These are phyloP conservation scores for Brachionus rubens DNA, from an alignment of 1,140 invertebrate genomes.

Conservation along the genomic window DNA sequence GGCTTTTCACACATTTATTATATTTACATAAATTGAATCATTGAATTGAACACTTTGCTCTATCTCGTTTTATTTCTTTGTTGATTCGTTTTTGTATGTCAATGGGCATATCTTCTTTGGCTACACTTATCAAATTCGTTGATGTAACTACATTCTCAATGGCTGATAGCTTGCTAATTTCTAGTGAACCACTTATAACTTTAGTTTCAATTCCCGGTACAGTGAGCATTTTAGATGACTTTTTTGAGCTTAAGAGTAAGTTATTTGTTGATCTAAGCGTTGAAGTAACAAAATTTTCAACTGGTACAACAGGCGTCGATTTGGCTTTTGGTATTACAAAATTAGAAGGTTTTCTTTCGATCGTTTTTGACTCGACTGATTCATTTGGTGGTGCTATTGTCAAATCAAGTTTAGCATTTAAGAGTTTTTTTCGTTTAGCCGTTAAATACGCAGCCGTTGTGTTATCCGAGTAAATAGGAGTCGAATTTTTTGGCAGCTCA, in stretches of 20 bases:
- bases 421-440: neutral
- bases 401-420: slow-evolving; percentile 34
- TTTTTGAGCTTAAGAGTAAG: neutral
- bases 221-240: neutral
- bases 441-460: neutral
- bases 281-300: slow-evolving; percentile 31
- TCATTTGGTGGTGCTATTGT: slow-evolving; percentile 7
- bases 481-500: slow-evolving; percentile 33
- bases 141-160: slow-evolving; percentile 36
- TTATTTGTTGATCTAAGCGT: slow-evolving; percentile 34
- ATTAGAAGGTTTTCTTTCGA: neutral
- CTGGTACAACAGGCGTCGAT: neutral
- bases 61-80: slow-evolving; percentile 32
- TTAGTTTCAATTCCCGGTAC: neutral
- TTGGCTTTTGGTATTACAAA: neutral
- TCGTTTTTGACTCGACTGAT: neutral
- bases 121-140: slow-evolving; percentile 11
- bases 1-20: too few relatives aligned
- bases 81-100: slow-evolving; percentile 11
- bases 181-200: neutral
- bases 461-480: slow-evolving; percentile 31
- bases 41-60: slow-evolving; percentile 38
- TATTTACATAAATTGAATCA: neutral
- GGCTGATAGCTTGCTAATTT: slow-evolving; percentile 32
- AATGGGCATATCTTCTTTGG: slow-evolving; percentile 8